Base-by-base conservation (phyloP, 1,140 invertebrate species). In the Drosophila pallidifrons region DNA sequence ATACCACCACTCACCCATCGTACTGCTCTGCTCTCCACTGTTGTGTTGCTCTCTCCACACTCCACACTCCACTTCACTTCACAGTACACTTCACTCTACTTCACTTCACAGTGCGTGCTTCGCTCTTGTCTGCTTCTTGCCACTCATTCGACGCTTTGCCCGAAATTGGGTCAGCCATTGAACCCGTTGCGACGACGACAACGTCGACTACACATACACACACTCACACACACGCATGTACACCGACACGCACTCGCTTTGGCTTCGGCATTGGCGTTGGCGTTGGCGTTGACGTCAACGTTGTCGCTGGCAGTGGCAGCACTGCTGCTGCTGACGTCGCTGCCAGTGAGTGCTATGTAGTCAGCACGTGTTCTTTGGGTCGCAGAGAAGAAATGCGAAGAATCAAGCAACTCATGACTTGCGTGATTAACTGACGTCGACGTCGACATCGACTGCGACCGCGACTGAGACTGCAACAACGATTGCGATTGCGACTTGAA, bases 91-190 rank as follows among this genome's bases (percentile, higher is more conserved):
- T 69, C 57, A 76, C 41, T 54, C 54, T 59, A 64, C 55, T 67
- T 71, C 5, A 65, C 54, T 57, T 66, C 51, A 68, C 52, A 47
- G 51, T 73, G 57, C 64, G 61, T 74, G 61, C 80, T 46, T 81
- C 49, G 64, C 58, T 81, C 55, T 63, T 41, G 65, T 63, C 61
- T 75, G 43, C 72, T 67, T 66, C 63, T 74, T 69, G 60, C 54
- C 58, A 63, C 70, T 82, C 76, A 75, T 80, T 71, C 61, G 63
- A 47, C 72, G 59, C 81, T 75, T 63, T 75, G 70, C 61, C 75
- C 75, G 81, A 89, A 89, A 89, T 89, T 89, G 86, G 86, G 86
- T 89, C 86, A 89, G 86, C 86, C 86, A 89, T 89, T 89, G 86
- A 89, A 89, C 86, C 86, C 86, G 81, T 86, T 82, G 86, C 81